phyloP scores from a whole-genome alignment of 2,888 invertebrate species.

The Sycophila texana region DNA sequence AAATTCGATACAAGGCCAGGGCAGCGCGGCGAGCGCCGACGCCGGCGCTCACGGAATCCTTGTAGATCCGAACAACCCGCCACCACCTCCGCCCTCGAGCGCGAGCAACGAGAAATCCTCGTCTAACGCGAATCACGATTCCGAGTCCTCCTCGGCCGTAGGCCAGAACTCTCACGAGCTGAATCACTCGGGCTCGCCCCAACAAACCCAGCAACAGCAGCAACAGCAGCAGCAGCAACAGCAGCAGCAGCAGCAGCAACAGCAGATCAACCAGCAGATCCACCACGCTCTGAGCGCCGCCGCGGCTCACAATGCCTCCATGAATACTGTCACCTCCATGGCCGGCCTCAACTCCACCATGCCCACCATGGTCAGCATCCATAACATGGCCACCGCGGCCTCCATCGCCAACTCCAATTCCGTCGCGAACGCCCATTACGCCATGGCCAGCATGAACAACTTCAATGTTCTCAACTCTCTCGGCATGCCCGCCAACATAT shows the following conservation, averaged over 20 bases:
- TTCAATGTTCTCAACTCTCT: conserved; percentile 67
- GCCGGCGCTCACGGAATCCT: conserved; percentile 67
- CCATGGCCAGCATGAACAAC: conserved; percentile 69
- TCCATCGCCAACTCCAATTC: conserved; percentile 63
- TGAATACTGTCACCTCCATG: conserved; percentile 65
- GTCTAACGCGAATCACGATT: conserved; percentile 69
- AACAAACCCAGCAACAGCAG: conserved; percentile 54
- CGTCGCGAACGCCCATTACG: conserved; percentile 64
- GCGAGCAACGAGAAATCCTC: conserved; percentile 63
- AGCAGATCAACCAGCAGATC: conserved; percentile 72
- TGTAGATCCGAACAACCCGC: conserved; percentile 74
- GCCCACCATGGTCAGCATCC: conserved; percentile 63
- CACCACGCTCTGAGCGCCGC: conserved; percentile 71
- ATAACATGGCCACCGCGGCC: conserved; percentile 62
- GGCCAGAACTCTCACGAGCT: conserved; percentile 73
- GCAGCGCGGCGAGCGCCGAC: conserved; percentile 59
- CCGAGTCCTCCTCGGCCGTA: conserved; percentile 60
- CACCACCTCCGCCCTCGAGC: conserved; percentile 70
- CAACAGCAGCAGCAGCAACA: conserved; percentile 58
- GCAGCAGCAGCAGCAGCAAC: conserved; percentile 68
- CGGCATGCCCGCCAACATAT: conserved; percentile 52
- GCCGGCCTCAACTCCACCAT: conserved; percentile 65
- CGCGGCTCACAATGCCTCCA: conserved; percentile 65
- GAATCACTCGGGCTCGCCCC: conserved; percentile 70
- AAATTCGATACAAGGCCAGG: conserved; percentile 68